Evolutionary conservation across 2,888 invertebrate genomes (phyloP), one percentile per base, ranked within the genome.

Genomic region (Cetonia aurata): DNA sequence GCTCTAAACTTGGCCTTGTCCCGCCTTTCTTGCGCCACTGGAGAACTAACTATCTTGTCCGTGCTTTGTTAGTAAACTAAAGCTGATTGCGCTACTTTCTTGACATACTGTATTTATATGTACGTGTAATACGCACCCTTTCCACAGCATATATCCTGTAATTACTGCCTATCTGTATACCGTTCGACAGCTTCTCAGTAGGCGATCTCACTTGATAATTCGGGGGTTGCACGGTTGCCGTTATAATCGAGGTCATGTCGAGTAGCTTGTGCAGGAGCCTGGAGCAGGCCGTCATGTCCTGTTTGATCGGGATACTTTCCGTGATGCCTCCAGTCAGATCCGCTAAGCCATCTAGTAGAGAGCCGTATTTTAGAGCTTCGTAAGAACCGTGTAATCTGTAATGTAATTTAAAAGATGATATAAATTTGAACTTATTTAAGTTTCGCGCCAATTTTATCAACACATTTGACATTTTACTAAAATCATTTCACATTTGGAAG

Each of bases 331-430:
- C 96, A 0, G 96, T 94, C 37, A 96, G 87, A 84, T 96, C 96
- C 0, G 95, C 94, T 65, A 96, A 85, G 0, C 96, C 96, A 81
- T 96, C 96, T 72, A 95, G 86, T 10, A 94, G 86, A 53, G 94
- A 94, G n/a, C 96, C 96, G 80, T 96, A 96, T 81, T 96, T 96
- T 1, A 96, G 86, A 0, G 96, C 96, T 85, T 96, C 96, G 84
- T 96, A 96, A 0, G 96, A 96, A 3, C 96, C 96, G 81, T 96
- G 96, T 67, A 96, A 85, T 85, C 95, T 95, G 82, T 12, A 85
- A 83, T 25, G 4, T 3, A 1, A 25, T 25, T 25, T n/a, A n/a
- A n/a, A n/a, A n/a, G n/a, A n/a, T n/a, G n/a, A n/a, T n/a, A n/a
- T n/a, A n/a, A n/a, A n/a, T n/a, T n/a, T n/a, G n/a, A n/a, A n/a